Conservation (phyloP, 1,140 invertebrate species). For the Lepidostoma basale region DNA sequence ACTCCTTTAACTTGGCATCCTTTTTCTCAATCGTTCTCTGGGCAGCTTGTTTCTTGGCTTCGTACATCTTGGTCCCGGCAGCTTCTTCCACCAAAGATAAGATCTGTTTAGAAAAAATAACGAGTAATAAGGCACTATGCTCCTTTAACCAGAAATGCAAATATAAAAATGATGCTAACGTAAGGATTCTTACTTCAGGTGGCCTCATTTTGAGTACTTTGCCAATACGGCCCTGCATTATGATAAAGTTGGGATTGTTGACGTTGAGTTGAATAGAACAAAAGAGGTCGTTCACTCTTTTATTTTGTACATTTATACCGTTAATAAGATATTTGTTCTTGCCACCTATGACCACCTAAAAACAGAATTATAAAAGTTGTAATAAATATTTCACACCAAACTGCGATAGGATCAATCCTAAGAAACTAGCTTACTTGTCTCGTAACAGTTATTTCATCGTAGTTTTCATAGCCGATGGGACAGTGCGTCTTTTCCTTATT, state of each 20-base stretch:
- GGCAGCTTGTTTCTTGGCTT: conserved; percentile 89
- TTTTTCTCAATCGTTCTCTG: conserved; percentile 93
- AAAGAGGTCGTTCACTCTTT: conserved; percentile 92
- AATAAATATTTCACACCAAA: neutral
- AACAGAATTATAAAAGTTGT: conserved; percentile 17
- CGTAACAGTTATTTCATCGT: conserved; percentile 91
- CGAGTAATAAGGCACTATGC: neutral
- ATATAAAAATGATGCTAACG: conserved; percentile 15
- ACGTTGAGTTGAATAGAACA: conserved; percentile 97
- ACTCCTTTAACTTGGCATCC: conserved; percentile 87
- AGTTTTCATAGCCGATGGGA: conserved; percentile 92
- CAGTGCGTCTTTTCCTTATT: conserved; percentile 84
- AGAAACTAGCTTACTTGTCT: conserved; percentile 70
- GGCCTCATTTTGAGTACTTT: conserved; percentile 99
- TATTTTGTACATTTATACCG: conserved; percentile 88
- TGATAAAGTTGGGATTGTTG: conserved; percentile 99
- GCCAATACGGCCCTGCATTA: conserved; percentile 99
- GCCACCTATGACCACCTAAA: conserved; percentile 72
- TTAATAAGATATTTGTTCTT: conserved; percentile 96
- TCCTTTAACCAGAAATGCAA: neutral
- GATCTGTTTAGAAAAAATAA: conserved; percentile 64
- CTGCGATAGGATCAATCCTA: neutral
- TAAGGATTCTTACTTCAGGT: conserved; percentile 71
- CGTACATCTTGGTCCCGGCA: conserved; percentile 97
- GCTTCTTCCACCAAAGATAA: conserved; percentile 99